Conservation (phyloP, 2,797 vertebrate species). For the Poecilia velifera region DNA sequence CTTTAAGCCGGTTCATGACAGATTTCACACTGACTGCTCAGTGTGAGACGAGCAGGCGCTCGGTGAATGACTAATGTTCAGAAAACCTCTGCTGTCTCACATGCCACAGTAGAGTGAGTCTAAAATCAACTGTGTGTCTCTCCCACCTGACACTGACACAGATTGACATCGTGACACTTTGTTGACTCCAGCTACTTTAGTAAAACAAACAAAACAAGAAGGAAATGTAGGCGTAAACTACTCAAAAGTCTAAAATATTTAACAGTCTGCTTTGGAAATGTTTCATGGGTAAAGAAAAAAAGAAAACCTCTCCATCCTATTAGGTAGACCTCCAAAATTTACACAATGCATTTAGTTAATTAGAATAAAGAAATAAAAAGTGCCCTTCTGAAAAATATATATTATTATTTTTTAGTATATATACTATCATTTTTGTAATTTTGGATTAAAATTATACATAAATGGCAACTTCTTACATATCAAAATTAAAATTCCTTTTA, state of each 20-base stretch:
- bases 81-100: constrained; percentile 2
- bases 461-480: not conserved
- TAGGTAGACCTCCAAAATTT: not conserved
- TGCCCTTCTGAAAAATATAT: no score
- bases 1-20: not conserved
- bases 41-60: not conserved
- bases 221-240: not conserved
- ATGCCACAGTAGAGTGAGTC: not conserved
- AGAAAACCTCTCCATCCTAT: not conserved
- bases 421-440: no score
- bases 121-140: not conserved
- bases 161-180: not conserved
- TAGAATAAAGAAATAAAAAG: no score
- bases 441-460: not conserved
- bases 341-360: not conserved
- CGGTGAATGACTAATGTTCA: not conserved
- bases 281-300: not conserved
- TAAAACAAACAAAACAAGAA: not conserved
- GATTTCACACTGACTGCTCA: constrained; percentile 6
- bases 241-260: not conserved
- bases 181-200: not conserved
- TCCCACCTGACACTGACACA: not conserved
- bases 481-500: not conserved
- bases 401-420: no score
- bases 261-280: not conserved